Conservation (phyloP, 2,113 vertebrate species). For the Cathartes aura region DNA sequence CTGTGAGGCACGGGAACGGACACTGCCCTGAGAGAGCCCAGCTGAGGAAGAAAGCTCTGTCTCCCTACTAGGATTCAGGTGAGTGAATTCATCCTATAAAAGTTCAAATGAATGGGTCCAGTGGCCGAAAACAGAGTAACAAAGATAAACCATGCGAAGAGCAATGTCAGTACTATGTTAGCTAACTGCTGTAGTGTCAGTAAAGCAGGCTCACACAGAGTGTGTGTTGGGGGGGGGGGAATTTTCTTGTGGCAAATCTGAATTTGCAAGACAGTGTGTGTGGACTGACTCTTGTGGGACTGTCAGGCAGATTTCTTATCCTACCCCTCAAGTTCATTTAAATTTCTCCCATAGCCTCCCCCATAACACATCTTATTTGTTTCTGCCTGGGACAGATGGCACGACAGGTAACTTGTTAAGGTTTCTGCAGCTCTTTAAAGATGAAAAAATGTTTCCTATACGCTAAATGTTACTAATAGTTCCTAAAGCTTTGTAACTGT, state of each 20-base stretch:
- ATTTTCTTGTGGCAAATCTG: not conserved
- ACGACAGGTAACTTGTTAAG: not conserved
- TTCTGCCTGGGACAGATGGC: not conserved
- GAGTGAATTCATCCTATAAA: not conserved
- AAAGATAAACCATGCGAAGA: not conserved
- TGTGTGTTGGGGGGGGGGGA: not conserved
- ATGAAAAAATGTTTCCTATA: not conserved
- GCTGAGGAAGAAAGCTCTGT: not conserved
- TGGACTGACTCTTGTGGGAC: not conserved
- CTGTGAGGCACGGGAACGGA: not conserved
- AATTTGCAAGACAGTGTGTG: not conserved
- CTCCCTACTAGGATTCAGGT: slow-evolving; percentile 31
- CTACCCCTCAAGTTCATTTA: not conserved
- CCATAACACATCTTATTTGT: not conserved
- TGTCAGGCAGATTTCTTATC: not conserved
- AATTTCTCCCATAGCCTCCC: not conserved
- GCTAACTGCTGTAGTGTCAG: not conserved
- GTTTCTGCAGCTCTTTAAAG: not conserved
- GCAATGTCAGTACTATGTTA: not conserved
- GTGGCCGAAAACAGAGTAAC: not conserved
- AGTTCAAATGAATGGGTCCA: not conserved
- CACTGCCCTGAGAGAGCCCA: not conserved
- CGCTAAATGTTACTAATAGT: not conserved
- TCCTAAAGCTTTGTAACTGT: not conserved
- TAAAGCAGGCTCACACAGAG: not conserved